Conservation (phyloP, 2,888 invertebrate species). For the Tiphia femorata region DNA sequence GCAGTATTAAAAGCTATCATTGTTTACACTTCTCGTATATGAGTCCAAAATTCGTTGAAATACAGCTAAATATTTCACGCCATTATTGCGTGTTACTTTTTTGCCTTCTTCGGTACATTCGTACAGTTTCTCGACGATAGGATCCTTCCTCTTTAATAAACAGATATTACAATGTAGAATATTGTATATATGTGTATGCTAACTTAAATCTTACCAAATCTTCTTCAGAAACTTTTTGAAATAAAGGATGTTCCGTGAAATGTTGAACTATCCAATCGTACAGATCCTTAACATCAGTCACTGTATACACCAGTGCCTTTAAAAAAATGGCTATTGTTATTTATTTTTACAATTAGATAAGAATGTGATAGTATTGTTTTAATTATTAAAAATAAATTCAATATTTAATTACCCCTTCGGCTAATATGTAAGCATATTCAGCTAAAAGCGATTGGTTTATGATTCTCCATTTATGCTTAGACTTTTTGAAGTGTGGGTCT, state of each 20-base stretch:
- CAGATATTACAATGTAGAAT: conserved; percentile 5
- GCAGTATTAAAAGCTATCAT: neutral
- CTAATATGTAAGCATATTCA: conserved; percentile 96
- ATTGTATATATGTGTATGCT: neutral
- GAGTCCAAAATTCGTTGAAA: conserved; percentile 79
- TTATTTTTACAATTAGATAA: too few relatives aligned
- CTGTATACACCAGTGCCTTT: conserved; percentile 92
- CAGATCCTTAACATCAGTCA: conserved; percentile 97
- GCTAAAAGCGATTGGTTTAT: conserved; percentile 93
- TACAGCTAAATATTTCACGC: conserved; percentile 93
- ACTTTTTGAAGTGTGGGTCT: conserved; percentile 98
- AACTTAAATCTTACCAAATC: conserved; percentile 76
- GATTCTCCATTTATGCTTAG: conserved; percentile 99
- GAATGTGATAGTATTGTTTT: too few relatives aligned
- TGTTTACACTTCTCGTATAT: conserved; percentile 35
- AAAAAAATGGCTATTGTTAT: too few relatives aligned
- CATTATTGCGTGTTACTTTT: conserved; percentile 95
- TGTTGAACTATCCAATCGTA: conserved; percentile 98
- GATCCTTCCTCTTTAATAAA: conserved; percentile 79
- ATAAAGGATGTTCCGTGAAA: conserved; percentile 91
- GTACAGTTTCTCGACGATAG: conserved; percentile 89
- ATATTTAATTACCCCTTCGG: conserved; percentile 77
- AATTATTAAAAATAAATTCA: conserved; percentile 6
- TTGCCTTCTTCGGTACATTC: conserved; percentile 98
- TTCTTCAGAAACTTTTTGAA: conserved; percentile 80